Evolutionary conservation across 2,797 vertebrate genomes (phyloP).

Genomic region (Helarctos malayanus): DNA sequence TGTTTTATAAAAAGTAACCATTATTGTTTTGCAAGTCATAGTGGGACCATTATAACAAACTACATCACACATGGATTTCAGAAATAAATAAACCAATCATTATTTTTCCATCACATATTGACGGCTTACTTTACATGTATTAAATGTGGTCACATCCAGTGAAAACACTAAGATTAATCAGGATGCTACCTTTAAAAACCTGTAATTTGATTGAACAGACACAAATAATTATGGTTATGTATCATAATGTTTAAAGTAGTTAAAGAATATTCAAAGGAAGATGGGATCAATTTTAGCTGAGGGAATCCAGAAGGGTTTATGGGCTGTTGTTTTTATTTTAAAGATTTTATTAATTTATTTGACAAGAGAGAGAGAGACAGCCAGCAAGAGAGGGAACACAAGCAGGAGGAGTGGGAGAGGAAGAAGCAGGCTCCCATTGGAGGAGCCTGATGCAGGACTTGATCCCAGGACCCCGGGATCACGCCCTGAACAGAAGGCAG

Average conservation of each 20-base stretch:
- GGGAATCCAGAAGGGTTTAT: conserved; percentile 10
- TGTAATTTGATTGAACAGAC: background rate
- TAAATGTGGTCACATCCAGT: conserved; percentile 12
- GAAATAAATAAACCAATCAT: conserved; percentile 42
- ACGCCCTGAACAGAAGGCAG: no score
- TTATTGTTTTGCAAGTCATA: background rate
- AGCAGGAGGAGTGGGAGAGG: no score
- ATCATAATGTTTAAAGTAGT: background rate
- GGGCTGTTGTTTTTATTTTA: no score
- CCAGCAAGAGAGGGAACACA: no score
- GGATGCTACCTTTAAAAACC: background rate
- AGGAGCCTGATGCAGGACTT: no score
- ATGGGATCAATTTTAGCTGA: background rate
- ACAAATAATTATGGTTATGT: background rate
- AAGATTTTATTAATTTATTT: no score
- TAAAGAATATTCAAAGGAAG: conserved; percentile 41
- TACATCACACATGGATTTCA: background rate
- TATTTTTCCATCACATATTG: conserved; percentile 30
- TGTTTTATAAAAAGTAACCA: background rate
- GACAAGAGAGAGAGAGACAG: no score
- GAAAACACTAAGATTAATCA: conserved; percentile 42
- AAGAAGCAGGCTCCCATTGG: no score
- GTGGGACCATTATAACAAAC: background rate
- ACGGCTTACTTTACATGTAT: background rate
- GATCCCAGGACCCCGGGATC: no score